These are phyloP conservation scores for Wasmannia auropunctata DNA, from an alignment of 1,140 invertebrate species.

Conservation along the genomic window DNA sequence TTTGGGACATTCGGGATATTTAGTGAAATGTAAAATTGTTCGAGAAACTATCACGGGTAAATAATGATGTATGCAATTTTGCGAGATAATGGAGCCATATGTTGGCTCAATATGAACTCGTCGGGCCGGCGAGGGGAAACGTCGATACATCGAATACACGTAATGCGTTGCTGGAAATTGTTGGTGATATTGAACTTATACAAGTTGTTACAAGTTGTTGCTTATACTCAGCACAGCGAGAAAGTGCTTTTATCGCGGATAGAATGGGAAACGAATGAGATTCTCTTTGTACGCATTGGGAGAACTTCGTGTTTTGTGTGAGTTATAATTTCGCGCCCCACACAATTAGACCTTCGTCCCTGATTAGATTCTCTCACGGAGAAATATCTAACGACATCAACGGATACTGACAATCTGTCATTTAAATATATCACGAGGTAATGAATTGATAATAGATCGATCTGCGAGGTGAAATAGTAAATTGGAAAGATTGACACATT, in stretches of 20 bases:
- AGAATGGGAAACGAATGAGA: background rate
- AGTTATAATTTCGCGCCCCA: conserved; percentile 1
- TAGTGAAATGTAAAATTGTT: background rate
- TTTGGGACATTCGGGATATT: background rate
- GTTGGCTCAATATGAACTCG: background rate
- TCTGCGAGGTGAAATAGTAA: conserved; percentile 1
- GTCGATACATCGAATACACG: background rate
- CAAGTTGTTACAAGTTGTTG: conserved; percentile 41
- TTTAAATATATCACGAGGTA: background rate
- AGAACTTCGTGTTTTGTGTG: background rate
- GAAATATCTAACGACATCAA: background rate
- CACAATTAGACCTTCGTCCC: background rate
- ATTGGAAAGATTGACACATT: conserved; percentile 27
- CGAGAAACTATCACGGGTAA: background rate
- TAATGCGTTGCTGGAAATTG: conserved; percentile 14
- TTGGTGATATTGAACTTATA: conserved; percentile 31
- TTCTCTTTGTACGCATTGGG: background rate
- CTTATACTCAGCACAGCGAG: conserved; percentile 21
- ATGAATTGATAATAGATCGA: background rate
- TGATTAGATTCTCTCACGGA: background rate
- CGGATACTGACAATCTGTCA: conserved; percentile 26
- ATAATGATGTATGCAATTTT: background rate
- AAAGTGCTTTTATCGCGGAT: conserved; percentile 33
- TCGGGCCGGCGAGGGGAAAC: background rate
- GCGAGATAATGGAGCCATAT: background rate